Percentiles rank a stretch among this genome's conserved stretches.
phyloP scores from a whole-genome alignment of 2,113 vertebrate species.

The Thalassoma bifasciatum region DNA sequence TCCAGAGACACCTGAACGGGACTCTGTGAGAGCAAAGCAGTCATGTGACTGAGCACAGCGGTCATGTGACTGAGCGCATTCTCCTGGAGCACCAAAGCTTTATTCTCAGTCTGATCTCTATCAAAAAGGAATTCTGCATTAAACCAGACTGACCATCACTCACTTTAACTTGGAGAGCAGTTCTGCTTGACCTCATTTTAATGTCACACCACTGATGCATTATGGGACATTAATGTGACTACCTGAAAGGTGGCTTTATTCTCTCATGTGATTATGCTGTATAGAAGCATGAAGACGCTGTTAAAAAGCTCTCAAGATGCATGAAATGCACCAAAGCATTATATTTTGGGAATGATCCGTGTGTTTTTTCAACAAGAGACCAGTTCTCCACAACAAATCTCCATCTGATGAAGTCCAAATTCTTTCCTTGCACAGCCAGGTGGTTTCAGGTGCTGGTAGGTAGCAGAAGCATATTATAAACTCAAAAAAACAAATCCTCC shows the following conservation, averaged over 20 bases:
- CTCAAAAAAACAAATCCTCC: no score
- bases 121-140: slow-evolving; percentile 11
- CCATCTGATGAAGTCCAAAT: no score
- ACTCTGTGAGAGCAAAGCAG: slow-evolving; percentile 4
- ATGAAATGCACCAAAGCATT: neutral
- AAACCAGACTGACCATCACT: slow-evolving; percentile 44
- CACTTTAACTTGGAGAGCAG: neutral
- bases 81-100: neutral
- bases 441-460: no score
- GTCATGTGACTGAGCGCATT: neutral
- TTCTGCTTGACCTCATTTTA: slow-evolving; percentile 47
- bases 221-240: neutral
- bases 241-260: slow-evolving; percentile 7
- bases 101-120: neutral
- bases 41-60: neutral
- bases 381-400: no score
- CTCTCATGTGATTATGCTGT: slow-evolving; percentile 6
- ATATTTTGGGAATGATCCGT: no score
- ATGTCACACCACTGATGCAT: neutral
- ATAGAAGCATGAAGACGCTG: slow-evolving; percentile 52
- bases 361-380: no score
- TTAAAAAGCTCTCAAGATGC: neutral
- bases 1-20: neutral
- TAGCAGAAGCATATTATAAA: no score
- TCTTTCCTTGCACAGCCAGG: no score